Conservation (phyloP, 1,140 invertebrate genomes). For the Drosophila nasuta region DNA sequence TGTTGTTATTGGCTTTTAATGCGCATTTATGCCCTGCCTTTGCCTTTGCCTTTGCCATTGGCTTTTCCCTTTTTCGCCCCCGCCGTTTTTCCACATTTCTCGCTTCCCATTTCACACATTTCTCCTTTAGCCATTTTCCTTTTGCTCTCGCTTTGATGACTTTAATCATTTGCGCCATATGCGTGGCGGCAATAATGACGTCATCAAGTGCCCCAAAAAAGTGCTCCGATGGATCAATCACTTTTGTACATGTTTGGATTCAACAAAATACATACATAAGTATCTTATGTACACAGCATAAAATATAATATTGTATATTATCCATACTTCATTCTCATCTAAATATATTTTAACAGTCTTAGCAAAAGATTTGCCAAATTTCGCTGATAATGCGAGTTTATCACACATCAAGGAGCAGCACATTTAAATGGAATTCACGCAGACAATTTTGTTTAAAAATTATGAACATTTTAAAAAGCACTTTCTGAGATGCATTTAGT, state of each 20-base stretch:
- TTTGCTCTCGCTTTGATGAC: constrained; percentile 37
- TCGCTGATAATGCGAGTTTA: too few relatives aligned
- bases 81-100: background rate
- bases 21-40: constrained; percentile 45
- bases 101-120: too few relatives aligned
- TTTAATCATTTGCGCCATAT: constrained; percentile 67
- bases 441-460: too few relatives aligned
- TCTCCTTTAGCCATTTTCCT: background rate
- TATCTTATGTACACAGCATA: background rate
- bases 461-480: too few relatives aligned
- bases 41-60: constrained; percentile 31
- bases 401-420: too few relatives aligned
- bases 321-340: too few relatives aligned
- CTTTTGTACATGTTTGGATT: constrained; percentile 6
- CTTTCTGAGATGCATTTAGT: too few relatives aligned
- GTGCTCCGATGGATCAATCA: constrained; percentile 20
- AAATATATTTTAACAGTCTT: too few relatives aligned
- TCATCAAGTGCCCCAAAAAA: constrained; percentile 36
- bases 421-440: too few relatives aligned
- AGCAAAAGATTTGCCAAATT: too few relatives aligned
- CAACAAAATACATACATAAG: constrained; percentile 6
- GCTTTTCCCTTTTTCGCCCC: constrained; percentile 16
- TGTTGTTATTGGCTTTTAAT: constrained; percentile 81
- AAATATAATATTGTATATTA: background rate
- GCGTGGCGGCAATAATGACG: constrained; percentile 58